Conservation (phyloP, 1,140 invertebrate species). For the Bombus waltoni region DNA sequence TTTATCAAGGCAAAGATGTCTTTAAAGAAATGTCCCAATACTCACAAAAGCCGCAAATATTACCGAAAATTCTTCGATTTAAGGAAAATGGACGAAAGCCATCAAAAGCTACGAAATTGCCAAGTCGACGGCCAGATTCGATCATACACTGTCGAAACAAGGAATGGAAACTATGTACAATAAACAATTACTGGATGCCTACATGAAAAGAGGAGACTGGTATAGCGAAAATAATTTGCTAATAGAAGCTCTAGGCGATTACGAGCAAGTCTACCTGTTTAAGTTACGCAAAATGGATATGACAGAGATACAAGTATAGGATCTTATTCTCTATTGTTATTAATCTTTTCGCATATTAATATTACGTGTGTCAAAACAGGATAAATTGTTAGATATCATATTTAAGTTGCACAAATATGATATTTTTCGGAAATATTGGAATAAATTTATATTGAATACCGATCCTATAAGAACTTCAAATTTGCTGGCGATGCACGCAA, state of each 20-base stretch:
- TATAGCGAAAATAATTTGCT: constrained; percentile 5
- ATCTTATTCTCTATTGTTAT: background rate
- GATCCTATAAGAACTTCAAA: constrained; percentile 21
- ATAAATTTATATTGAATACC: constrained; percentile 33
- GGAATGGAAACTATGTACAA: constrained; percentile 19
- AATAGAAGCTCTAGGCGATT: constrained; percentile 50
- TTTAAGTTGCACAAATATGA: constrained; percentile 53
- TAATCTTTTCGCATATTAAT: background rate
- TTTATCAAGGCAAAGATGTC: background rate
- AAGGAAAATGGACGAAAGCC: constrained; percentile 46
- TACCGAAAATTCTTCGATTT: constrained; percentile 8
- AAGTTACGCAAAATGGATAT: background rate
- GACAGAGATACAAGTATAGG: constrained; percentile 44
- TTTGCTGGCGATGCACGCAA: constrained; percentile 45
- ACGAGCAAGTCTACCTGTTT: constrained; percentile 46
- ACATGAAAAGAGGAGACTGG: constrained; percentile 41
- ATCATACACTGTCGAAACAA: background rate
- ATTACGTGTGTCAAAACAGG: constrained; percentile 17
- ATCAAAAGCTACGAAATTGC: constrained; percentile 54
- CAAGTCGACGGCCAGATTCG: constrained; percentile 31
- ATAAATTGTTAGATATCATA: constrained; percentile 46
- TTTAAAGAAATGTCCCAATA: background rate
- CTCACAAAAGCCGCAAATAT: background rate
- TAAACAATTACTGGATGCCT: constrained; percentile 31
- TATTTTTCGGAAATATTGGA: constrained; percentile 49